phyloP scores from a whole-genome alignment of 2,113 vertebrate genomes.

The Bubo blakistoni region DNA sequence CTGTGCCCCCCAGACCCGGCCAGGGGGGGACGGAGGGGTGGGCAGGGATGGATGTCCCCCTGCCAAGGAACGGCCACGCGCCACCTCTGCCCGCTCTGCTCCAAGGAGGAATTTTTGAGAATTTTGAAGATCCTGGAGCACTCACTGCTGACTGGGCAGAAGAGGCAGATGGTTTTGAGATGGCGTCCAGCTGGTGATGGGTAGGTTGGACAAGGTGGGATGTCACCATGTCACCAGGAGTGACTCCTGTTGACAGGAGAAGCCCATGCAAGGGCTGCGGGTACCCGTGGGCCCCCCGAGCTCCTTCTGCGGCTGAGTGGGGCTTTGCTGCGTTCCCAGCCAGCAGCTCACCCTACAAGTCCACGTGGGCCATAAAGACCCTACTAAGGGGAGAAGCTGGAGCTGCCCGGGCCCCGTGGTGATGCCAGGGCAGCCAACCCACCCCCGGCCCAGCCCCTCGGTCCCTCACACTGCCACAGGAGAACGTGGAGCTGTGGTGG shows the following conservation, averaged over 20 bases:
- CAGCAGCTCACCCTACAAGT: fast-evolving
- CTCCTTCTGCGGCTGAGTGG: background rate
- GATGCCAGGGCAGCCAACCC: fast-evolving
- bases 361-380: fast-evolving
- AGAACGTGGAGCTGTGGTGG: fast-evolving
- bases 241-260: background rate
- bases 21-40: fast-evolving
- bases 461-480: background rate
- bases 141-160: fast-evolving
- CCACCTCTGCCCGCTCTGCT: fast-evolving
- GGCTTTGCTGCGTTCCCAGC: fast-evolving
- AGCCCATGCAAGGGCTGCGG: fast-evolving
- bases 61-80: fast-evolving
- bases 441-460: fast-evolving
- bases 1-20: fast-evolving
- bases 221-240: fast-evolving
- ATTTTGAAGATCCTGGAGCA: background rate
- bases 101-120: background rate
- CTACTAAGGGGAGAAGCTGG: background rate
- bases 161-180: background rate
- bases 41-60: background rate
- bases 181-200: background rate
- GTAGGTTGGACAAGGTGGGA: background rate
- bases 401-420: fast-evolving
- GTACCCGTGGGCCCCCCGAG: fast-evolving